A percentile compares a stretch with the other conserved stretches of the same genome.
These are phyloP conservation scores for Oxystoma pomonae DNA, from an alignment of 2,888 invertebrate genomes.

Conservation along the genomic window DNA sequence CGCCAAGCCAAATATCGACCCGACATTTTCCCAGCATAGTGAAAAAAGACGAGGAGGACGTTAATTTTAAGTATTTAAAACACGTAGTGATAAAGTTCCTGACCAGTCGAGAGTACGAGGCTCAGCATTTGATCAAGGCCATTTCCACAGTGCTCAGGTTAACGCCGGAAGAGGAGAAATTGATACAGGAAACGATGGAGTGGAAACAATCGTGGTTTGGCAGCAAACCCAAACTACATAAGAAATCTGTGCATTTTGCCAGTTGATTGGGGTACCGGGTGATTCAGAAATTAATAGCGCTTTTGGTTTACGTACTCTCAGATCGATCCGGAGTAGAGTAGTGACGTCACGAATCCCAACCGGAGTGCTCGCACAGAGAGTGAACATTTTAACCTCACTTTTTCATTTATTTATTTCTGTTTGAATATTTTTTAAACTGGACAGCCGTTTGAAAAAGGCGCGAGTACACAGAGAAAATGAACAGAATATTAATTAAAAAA, in stretches of 20 bases:
- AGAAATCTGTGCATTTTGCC: constrained; percentile 53
- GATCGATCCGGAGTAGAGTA: too few relatives aligned
- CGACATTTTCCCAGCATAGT: constrained; percentile 45
- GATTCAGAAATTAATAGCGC: too few relatives aligned
- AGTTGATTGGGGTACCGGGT: constrained; percentile 57
- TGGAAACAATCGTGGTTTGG: constrained; percentile 74
- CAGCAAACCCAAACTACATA: constrained; percentile 52
- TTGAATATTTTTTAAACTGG: too few relatives aligned
- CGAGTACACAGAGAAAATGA: too few relatives aligned
- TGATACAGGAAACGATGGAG: constrained; percentile 74
- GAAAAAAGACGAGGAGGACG: constrained; percentile 56
- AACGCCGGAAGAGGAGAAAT: constrained; percentile 80
- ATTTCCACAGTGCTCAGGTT: constrained; percentile 80
- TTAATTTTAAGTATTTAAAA: constrained; percentile 83
- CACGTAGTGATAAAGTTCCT: constrained; percentile 92
- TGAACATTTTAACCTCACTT: too few relatives aligned
- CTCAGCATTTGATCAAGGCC: constrained; percentile 84
- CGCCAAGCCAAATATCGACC: constrained; percentile 55
- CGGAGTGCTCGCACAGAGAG: too few relatives aligned
- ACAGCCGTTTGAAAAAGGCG: too few relatives aligned
- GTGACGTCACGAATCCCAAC: too few relatives aligned
- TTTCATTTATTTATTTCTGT: too few relatives aligned
- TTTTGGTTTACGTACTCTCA: too few relatives aligned
- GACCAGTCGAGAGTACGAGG: constrained; percentile 83
- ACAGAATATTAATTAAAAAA: too few relatives aligned